Conservation (phyloP, 2,113 vertebrate genomes). For the Balaeniceps rex region DNA sequence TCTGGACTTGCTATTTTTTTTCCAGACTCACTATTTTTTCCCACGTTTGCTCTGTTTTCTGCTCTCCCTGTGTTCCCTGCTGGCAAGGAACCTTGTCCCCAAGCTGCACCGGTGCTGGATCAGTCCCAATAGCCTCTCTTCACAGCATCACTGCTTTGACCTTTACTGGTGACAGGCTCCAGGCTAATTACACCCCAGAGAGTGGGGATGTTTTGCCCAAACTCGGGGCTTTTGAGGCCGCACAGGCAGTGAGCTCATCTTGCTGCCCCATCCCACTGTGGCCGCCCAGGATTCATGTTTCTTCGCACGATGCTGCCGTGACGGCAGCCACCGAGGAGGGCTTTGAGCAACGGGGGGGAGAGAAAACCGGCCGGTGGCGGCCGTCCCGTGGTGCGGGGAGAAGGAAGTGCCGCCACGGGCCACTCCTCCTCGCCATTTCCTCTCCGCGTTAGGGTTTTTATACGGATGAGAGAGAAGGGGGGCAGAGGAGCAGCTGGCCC, state of each 20-base stretch:
- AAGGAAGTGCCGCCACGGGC: slow-evolving; percentile 23
- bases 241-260: background rate
- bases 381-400: background rate
- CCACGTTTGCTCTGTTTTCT: rapidly evolving
- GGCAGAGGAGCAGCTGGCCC: background rate
- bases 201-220: background rate
- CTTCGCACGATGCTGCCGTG: background rate
- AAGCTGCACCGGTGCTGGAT: rapidly evolving
- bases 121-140: background rate
- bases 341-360: background rate
- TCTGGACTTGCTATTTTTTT: background rate
- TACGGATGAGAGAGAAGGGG: background rate
- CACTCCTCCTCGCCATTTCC: slow-evolving; percentile 58
- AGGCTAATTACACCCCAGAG: rapidly evolving
- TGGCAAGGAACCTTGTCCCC: rapidly evolving
- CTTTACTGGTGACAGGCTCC: background rate
- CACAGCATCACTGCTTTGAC: background rate
- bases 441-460: background rate
- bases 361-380: background rate
- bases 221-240: background rate
- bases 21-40: background rate
- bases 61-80: background rate
- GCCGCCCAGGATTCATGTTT: background rate
- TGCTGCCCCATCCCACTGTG: background rate
- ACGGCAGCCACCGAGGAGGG: background rate